Conservation (phyloP, 2,888 invertebrate species). For the Ceramica pisi region DNA sequence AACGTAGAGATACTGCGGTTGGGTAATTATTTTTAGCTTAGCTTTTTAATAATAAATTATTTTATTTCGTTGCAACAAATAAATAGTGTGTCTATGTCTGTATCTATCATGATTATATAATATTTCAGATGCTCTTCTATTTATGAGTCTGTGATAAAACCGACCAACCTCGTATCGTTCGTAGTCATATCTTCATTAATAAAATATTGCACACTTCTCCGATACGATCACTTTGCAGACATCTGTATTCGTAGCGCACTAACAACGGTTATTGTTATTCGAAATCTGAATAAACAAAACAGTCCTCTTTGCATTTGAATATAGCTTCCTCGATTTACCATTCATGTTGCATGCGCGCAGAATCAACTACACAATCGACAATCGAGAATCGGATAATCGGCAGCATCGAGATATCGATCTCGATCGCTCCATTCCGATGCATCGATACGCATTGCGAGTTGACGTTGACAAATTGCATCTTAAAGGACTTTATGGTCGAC, state of each 20-base stretch:
- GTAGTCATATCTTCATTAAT: constrained; percentile 32
- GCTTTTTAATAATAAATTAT: too few species aligned
- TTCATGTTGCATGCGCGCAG: constrained; percentile 77
- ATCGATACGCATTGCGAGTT: constrained; percentile 82
- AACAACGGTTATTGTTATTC: constrained; percentile 75
- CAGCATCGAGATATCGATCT: constrained; percentile 85
- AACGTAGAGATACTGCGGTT: too few species aligned
- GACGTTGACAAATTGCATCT: constrained; percentile 88
- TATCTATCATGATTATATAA: neutral
- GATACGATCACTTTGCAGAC: constrained; percentile 50
- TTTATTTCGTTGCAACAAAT: neutral
- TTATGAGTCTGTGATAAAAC: constrained; percentile 3
- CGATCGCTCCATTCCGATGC: constrained; percentile 82
- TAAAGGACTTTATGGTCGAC: constrained; percentile 83
- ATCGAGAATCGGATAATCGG: constrained; percentile 82
- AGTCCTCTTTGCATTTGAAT: constrained; percentile 79
- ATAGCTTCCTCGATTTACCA: constrained; percentile 77
- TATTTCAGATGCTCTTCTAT: neutral
- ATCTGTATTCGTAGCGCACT: constrained; percentile 76
- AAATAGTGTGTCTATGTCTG: too few species aligned
- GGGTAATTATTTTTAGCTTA: too few species aligned
- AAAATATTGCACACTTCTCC: constrained; percentile 21
- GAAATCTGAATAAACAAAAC: constrained; percentile 79
- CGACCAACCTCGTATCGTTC: neutral
- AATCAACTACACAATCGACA: constrained; percentile 72